Base-by-base conservation (phyloP, 2,888 invertebrate species). In the Agrilus cyanescens region DNA sequence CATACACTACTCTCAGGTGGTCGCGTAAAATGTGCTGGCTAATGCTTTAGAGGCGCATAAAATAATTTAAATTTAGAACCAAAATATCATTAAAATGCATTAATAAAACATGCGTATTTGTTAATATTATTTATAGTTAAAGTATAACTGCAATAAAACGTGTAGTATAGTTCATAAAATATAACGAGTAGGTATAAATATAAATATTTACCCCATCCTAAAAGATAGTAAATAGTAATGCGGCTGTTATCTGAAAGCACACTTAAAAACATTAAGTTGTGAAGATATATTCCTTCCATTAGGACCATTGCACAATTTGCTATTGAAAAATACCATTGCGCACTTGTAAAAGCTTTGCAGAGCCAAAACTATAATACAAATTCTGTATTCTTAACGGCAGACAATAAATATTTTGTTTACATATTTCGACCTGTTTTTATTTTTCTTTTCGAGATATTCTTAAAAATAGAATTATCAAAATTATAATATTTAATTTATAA, bases 231-330 rank as follows among this genome's bases (percentile, higher is more conserved):
- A 41, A 71, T 56, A 4, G 69, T 67, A 44, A 80, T 74, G 13
- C 74, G 69, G 37, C 70, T 73, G 30, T 70, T 73, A 53, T 81
- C 79, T 0, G 77, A 74, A 59, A 79, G 79, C 34, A 79, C 68
- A 7, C 79, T 74, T 40, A 76, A 55, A 56, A 78, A 79, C 48
- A 82, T 74, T 37, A 82, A 66, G 60, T 77, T 80, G 58, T 81
- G 79, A 8, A 82, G 69, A 57, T 82, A 82, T 3, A 80, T 66
- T 1, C 79, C 81, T 62, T 82, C 82, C 72, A 81, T 78, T 36
- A 81, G 65, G 44, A 82, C 75, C 74, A 81, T 78, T 52, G 73
- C 71, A 58, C 79, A 82, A 63, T 81, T 82, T 8, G 80, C 76
- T 42, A 77, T 66, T 43, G 79, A 71, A 50, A 74, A 74, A 59